Evolutionary conservation across 2,113 vertebrate genomes (phyloP), one percentile per base, ranked within the genome.

Genomic region (Misgurnus mizolepis): DNA sequence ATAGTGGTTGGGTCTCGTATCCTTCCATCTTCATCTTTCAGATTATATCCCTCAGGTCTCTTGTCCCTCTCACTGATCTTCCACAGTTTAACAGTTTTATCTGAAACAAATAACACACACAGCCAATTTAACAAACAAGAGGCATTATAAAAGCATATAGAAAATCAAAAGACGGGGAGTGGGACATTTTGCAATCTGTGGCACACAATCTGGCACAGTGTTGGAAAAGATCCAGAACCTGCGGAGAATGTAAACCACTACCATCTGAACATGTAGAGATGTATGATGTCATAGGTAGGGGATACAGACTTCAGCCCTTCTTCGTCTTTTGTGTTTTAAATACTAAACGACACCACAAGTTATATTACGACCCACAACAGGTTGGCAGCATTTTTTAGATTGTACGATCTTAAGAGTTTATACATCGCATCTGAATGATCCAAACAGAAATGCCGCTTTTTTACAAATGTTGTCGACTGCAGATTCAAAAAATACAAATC

Each of bases 11-110:
- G 98, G 87, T 99, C 95, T 86, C 96, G 93, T 65, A 98, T 93
- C 14, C 96, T 94, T 73, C 98, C 98, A 0, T 99, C 97, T 68
- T 99, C 97, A 87, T 99, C 98, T 89, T 99, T 99, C 69, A 99
- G 93, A 85, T 99, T 99, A 92, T 99, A 99, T 67, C 98, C 98
- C 87, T 99, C 97, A 0, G 98, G 97, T 49, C 98, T 93, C 89
- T 98, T 99, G 90, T 99, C 98, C 70, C 97, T 87, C 88, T 99
- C 98, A n/a, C 98, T 99, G 88, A 99, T 97, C 88, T 99, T 99
- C 98, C 98, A 99, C 74, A 99, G 94, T 92, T 99, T 99, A 91
- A 99, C 97, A 0, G 97, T 99, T 93, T 99, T 99, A 92, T 99
- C 93, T 95, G 94, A 67, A 99, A 91, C 56, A 9, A 80, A 60